Evolutionary conservation across 92 coral and sea anemone genomes (phyloP), one percentile per base, ranked within the genome.

Genomic region (Phymanthus crucifer): DNA sequence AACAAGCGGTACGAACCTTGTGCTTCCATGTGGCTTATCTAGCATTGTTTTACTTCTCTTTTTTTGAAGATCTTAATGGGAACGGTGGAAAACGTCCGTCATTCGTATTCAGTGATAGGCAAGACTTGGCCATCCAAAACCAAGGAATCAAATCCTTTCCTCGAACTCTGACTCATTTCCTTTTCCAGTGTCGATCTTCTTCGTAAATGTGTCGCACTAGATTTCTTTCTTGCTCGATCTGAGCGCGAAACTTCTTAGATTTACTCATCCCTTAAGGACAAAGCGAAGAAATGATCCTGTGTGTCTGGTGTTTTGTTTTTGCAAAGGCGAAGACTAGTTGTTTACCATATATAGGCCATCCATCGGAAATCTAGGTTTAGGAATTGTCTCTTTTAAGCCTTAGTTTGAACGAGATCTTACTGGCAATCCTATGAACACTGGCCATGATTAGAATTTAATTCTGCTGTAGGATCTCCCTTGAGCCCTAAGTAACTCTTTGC

Each of bases 301-400:
- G 6, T 21, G 27, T 14, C 64, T 34, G 66, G 4, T 16, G 75
- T 19, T n/a, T 2, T 40, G 54, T 36, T 36, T 36, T 45, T 24
- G 54, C 14, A 21, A 24, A 40, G 31, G 75, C 4, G 21, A 31
- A 48, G 18, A 66, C n/a, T 26, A 3, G 66, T 29, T 47, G 78
- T 52, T 74, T 74, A 74, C 66, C 78, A 24, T 74, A 35, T 77
- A 77, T 64, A 77, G 57, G 37, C 57, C 81, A 32, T 23, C 10
- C 69, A 58, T 77, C 81, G 81, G 81, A 77, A 77, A 77, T 64
- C 57, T 38, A 50, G 81, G 68, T 61, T 77, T 64, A 77, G 57
- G 68, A 57, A 43, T 77, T 64, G 81, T 77, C 81, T 61, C 72
- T 77, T 77, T 77, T 77, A 36, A 77, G 72, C 38, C 65, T 77